A percentile compares a stretch with the other conserved stretches of the same genome.
Conservation (phyloP, 2,797 vertebrate genomes). For the Lacerta agilis region DNA sequence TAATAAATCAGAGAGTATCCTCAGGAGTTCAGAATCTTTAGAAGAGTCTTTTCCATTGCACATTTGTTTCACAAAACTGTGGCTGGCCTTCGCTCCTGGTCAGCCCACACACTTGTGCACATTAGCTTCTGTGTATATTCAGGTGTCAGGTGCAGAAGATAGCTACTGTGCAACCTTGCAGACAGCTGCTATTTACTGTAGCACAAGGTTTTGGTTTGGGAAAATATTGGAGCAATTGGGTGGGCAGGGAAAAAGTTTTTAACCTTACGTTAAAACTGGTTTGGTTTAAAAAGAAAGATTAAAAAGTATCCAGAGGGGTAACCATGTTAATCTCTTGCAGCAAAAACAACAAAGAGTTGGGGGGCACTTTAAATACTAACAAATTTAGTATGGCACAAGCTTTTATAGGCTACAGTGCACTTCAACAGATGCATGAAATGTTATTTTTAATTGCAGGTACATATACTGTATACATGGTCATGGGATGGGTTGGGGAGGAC, state of each 20-base stretch:
- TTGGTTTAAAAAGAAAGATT: not conserved
- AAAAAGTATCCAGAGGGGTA: too few species aligned
- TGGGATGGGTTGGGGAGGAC: too few species aligned
- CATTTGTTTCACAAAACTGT: not conserved
- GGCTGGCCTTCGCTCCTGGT: not conserved
- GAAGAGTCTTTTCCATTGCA: not conserved
- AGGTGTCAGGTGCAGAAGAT: constrained; percentile 10
- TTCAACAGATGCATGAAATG: too few species aligned
- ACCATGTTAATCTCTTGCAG: too few species aligned
- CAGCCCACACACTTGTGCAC: not conserved
- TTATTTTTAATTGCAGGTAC: too few species aligned
- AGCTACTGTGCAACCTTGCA: not conserved
- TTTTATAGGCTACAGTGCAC: too few species aligned
- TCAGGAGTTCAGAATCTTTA: not conserved
- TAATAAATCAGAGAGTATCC: not conserved
- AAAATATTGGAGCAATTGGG: not conserved
- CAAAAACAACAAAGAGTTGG: too few species aligned
- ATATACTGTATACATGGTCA: too few species aligned
- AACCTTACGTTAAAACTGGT: not conserved
- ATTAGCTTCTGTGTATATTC: not conserved
- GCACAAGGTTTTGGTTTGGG: not conserved
- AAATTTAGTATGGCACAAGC: too few species aligned
- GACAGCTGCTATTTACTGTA: not conserved
- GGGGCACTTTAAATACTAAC: too few species aligned
- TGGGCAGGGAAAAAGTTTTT: not conserved